Conservation (phyloP, 1,140 invertebrate genomes). For the Dreissena rostriformis region DNA sequence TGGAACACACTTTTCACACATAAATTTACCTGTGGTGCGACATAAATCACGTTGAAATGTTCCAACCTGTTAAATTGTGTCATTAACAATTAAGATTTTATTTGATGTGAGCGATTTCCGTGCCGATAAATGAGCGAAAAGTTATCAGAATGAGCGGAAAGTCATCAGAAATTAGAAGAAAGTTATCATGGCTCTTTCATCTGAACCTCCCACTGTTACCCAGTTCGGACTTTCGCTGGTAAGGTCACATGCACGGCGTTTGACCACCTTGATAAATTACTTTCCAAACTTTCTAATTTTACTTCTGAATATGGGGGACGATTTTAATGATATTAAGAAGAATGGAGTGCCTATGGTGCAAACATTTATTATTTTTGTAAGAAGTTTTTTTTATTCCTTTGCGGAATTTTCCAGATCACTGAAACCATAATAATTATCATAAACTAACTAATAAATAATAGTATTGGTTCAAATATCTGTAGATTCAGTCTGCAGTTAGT, state of each 20-base stretch:
- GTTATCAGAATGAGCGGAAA: constrained; percentile 18
- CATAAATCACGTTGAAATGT: constrained; percentile 39
- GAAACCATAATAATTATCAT: too few species aligned
- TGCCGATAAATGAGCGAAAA: constrained; percentile 35
- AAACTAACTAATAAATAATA: too few species aligned
- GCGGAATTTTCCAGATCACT: too few species aligned
- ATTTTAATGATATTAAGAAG: too few species aligned
- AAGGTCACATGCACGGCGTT: neutral
- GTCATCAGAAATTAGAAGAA: constrained; percentile 32
- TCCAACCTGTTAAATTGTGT: constrained; percentile 49
- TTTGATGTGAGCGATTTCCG: constrained; percentile 27
- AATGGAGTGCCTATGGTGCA: too few species aligned
- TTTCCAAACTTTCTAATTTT: too few species aligned
- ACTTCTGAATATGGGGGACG: neutral
- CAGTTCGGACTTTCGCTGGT: neutral
- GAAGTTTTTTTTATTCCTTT: too few species aligned
- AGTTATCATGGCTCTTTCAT: constrained; percentile 43
- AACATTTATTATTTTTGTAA: too few species aligned
- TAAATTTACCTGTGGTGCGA: constrained; percentile 14
- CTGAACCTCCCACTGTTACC: constrained; percentile 37
- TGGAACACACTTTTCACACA: constrained; percentile 53
- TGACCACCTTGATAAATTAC: neutral
- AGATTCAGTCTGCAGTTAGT: too few species aligned
- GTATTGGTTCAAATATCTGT: too few species aligned
- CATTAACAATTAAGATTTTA: constrained; percentile 51